phyloP scores from a whole-genome alignment of 2,113 vertebrate species.

The Egretta garzetta region DNA sequence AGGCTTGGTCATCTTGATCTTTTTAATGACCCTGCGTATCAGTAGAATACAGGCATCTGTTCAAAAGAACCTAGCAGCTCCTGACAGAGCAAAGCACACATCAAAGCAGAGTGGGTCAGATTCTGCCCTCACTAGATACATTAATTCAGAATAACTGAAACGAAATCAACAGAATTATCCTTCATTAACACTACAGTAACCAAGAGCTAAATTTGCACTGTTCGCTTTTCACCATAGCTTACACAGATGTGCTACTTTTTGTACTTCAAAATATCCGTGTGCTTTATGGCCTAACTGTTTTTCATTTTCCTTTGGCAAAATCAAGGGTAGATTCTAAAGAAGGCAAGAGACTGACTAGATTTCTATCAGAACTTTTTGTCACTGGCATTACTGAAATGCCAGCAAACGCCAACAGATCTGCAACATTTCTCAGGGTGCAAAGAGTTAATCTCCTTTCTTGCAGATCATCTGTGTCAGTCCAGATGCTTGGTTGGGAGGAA shows the following conservation, averaged over 20 bases:
- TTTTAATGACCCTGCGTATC: constrained; percentile 47
- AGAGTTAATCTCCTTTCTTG: constrained; percentile 54
- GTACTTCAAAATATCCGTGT: background rate
- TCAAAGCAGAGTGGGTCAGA: constrained; percentile 46
- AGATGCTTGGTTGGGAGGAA: constrained; percentile 58
- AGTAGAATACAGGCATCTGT: constrained; percentile 52
- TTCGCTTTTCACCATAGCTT: background rate
- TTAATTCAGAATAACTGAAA: constrained; percentile 38
- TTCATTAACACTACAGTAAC: background rate
- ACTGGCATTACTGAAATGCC: background rate
- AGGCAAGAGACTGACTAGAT: background rate
- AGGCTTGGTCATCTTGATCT: constrained; percentile 68
- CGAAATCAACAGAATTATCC: constrained; percentile 32
- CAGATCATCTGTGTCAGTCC: constrained; percentile 52
- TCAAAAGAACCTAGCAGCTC: constrained; percentile 59
- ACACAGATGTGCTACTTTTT: background rate
- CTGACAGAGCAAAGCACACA: constrained; percentile 59
- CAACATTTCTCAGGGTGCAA: constrained; percentile 7
- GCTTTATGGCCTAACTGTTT: background rate
- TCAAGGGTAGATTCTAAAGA: background rate
- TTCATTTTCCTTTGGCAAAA: background rate
- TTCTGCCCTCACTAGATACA: constrained; percentile 5
- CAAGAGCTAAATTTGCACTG: background rate
- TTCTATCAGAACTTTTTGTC: background rate
- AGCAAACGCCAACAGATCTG: constrained; percentile 24